Base-by-base conservation (phyloP, 2,888 invertebrate genomes). In the Drosophila paracracens region DNA sequence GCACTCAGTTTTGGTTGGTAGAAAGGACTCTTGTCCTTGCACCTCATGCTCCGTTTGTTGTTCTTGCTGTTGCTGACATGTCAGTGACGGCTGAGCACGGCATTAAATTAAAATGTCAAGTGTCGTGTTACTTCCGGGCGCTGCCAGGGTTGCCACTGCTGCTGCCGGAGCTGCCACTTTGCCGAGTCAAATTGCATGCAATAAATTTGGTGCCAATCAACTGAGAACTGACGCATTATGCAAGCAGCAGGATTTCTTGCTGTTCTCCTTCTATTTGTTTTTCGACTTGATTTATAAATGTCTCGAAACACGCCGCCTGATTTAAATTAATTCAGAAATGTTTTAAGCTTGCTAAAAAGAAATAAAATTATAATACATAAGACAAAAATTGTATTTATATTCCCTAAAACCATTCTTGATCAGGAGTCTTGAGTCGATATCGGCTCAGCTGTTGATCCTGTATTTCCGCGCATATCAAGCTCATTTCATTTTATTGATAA, bases 81-180 rank as follows among this genome's bases (percentile, higher is more conserved):
- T 72, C 79, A 73, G 75, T 59, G 67, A 71, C 51, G 67, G 63
- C 90, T 90, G 84, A 61, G 83, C 86, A 79, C 75, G 84, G 89
- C 85, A 90, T 90, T 85, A 85, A 85, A 85, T 85, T 85, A 90
- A 85, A 85, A 90, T 90, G 85, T 85, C 85, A 85, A 78, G 90
- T 89, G 89, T 90, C 85, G 85, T 85, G 85, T 88, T 90, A 86
- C 87, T 90, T 85, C 85, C 85, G 90, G 87, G 75, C 72, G 74
- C 71, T 71, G 77, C 71, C 89, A 84, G 86, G 40, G 74, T 76
- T 86, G 83, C 81, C 86, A 74, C 56, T 66, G 70, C 56, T 67
- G 82, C 52, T 64, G 79, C 66, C 81, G 2, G 46, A 62, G 56
- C 60, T 53, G 63, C 64, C 62, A 54, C 48, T 38, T 90, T 84